A percentile compares a stretch with the other conserved stretches of the same genome.
These are phyloP conservation scores for Kryptolebias marmoratus DNA, from an alignment of 2,113 vertebrate genomes.

Conservation along the genomic window DNA sequence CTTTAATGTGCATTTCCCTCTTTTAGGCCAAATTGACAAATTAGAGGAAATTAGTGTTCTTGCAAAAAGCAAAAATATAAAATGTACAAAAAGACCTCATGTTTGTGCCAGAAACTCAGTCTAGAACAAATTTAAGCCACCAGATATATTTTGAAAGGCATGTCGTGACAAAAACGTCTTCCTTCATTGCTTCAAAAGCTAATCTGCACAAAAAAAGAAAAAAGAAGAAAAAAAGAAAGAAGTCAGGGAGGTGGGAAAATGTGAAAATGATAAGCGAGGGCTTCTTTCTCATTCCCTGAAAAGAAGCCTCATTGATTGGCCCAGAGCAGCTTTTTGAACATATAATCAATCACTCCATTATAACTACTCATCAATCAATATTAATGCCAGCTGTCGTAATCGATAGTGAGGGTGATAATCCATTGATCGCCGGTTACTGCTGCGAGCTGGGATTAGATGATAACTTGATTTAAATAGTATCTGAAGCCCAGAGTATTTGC, in stretches of 20 bases:
- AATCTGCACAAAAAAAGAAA: constrained; percentile 31
- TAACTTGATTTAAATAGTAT: constrained; percentile 67
- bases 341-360: constrained; percentile 74
- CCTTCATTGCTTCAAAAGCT: constrained; percentile 30
- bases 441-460: constrained; percentile 61
- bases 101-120: not conserved
- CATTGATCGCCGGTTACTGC: constrained; percentile 61
- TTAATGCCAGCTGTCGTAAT: constrained; percentile 61
- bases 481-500: constrained; percentile 52
- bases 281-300: constrained; percentile 60
- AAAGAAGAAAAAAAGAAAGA: too few relatives aligned
- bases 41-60: not conserved
- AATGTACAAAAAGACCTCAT: not conserved
- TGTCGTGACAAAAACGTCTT: constrained; percentile 19
- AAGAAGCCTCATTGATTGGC: constrained; percentile 67
- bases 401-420: constrained; percentile 70
- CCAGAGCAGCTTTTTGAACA: constrained; percentile 57
- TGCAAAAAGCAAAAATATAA: not conserved
- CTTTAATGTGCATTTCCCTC: too few relatives aligned
- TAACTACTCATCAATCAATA: constrained; percentile 75
- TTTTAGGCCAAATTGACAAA: too few relatives aligned
- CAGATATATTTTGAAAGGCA: constrained; percentile 12
- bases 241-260: constrained; percentile 34
- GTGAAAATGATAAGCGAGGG: constrained; percentile 62
- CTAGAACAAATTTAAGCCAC: not conserved